These are phyloP conservation scores for Calliopsis andreniformis DNA, from an alignment of 1,140 invertebrate species.

Conservation along the genomic window DNA sequence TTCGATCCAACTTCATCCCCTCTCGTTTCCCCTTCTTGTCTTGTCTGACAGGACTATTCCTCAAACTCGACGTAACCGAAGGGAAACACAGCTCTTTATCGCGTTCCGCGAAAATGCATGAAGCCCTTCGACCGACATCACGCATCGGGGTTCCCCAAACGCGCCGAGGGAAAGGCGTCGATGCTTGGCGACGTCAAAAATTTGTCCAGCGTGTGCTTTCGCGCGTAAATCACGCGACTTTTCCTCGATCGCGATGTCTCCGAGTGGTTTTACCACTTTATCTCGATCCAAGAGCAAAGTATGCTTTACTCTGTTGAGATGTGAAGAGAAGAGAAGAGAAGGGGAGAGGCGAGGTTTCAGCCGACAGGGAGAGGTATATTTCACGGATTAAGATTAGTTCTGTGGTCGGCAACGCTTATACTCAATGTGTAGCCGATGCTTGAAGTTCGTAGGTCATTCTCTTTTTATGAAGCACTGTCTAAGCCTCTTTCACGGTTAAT, in stretches of 20 bases:
- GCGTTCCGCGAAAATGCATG: background rate
- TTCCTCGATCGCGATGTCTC: slow-evolving; percentile 7
- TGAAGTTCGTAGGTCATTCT: slow-evolving; percentile 12
- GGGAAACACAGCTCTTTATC: background rate
- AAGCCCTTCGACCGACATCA: background rate
- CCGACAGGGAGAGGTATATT: slow-evolving; percentile 61
- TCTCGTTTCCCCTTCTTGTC: background rate
- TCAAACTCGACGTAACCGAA: background rate
- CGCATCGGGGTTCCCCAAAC: background rate
- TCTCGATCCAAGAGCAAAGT: slow-evolving; percentile 35
- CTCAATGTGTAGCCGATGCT: background rate
- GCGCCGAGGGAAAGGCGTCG: background rate
- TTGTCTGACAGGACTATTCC: background rate
- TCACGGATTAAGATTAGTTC: slow-evolving; percentile 72
- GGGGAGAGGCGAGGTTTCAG: slow-evolving; percentile 50
- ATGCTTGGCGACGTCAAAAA: slow-evolving; percentile 25
- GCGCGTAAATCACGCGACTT: slow-evolving; percentile 33
- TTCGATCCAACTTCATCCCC: slow-evolving; percentile 25
- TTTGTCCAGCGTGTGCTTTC: slow-evolving; percentile 30
- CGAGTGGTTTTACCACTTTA: slow-evolving; percentile 66
- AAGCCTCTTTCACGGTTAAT: slow-evolving; percentile 10
- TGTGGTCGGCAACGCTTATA: slow-evolving; percentile 1
- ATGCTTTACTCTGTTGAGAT: slow-evolving; percentile 44
- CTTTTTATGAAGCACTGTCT: slow-evolving; percentile 18
- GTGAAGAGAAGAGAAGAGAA: slow-evolving; percentile 19